Conservation (phyloP, 37 sponge, comb jelly and placozoan species). For the Diacarnus erythraeanus region DNA sequence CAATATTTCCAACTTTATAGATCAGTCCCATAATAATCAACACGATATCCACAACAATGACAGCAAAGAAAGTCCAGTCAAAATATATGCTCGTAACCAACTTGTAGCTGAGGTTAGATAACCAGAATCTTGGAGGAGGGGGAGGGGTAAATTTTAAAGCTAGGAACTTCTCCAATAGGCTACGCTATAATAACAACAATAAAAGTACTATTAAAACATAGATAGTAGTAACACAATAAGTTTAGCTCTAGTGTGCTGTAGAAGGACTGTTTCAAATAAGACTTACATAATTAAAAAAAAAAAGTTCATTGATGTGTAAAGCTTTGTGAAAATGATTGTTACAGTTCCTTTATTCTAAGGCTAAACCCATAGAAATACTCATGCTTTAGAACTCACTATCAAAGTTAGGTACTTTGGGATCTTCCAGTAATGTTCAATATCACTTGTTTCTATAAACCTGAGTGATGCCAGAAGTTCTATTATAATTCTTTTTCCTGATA, state of each 20-base stretch:
- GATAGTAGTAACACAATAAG: no score
- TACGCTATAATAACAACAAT: slow-evolving; percentile 42
- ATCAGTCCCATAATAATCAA: slow-evolving; percentile 60
- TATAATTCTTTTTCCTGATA: no score
- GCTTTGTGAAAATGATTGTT: no score
- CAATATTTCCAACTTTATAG: slow-evolving; percentile 5
- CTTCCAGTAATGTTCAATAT: slow-evolving; percentile 79
- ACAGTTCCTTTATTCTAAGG: no score
- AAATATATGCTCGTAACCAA: slow-evolving; percentile 45
- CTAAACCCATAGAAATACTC: no score
- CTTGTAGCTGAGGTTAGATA: slow-evolving; percentile 32
- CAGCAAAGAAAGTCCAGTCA: slow-evolving; percentile 70
- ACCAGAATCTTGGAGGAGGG: slow-evolving; percentile 42
- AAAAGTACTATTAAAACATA: no score
- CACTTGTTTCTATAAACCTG: slow-evolving; percentile 76
- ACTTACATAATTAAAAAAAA: no score
- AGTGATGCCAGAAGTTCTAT: no score
- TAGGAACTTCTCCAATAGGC: slow-evolving; percentile 9
- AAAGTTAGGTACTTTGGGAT: slow-evolving; percentile 39
- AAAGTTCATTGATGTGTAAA: no score
- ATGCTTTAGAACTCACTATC: slow-evolving; percentile 20
- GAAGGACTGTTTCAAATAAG: no score
- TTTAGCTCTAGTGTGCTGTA: no score
- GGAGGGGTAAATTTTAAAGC: background rate
- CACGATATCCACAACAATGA: slow-evolving; percentile 65